Percentiles rank a stretch among this genome's conserved stretches.
These are phyloP conservation scores for Hemichromis elongatus DNA, from an alignment of 2,113 vertebrate genomes.

Conservation along the genomic window DNA sequence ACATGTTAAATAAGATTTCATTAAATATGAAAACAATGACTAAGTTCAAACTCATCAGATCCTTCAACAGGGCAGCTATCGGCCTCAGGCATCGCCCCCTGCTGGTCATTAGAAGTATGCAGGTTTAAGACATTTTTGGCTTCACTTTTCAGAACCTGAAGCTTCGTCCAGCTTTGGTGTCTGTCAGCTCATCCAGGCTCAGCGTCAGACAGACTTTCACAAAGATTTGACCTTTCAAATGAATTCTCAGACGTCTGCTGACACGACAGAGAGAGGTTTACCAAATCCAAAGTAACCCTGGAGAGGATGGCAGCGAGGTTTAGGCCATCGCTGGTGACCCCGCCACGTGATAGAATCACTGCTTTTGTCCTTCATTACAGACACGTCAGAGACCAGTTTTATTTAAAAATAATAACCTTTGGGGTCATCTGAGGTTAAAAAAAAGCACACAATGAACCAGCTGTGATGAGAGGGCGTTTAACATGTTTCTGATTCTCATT, in stretches of 20 bases:
- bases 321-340: not conserved
- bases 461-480: not conserved
- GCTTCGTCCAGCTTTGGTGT: not conserved
- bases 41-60: not conserved
- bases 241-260: not conserved
- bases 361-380: not conserved
- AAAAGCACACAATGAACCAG: not conserved
- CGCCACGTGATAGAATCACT: accelerated
- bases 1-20: not conserved
- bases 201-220: not conserved
- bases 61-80: accelerated
- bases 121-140: not conserved
- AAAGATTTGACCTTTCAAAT: not conserved
- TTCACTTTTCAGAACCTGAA: not conserved
- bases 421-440: not conserved
- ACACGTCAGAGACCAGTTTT: accelerated
- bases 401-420: not conserved
- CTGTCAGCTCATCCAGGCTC: not conserved
- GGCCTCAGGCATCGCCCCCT: not conserved
- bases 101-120: not conserved
- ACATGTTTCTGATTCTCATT: not conserved
- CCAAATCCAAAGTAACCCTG: not conserved
- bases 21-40: not conserved
- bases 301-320: not conserved
- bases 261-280: not conserved